These are phyloP conservation scores for Calephelis perditalis DNA, from an alignment of 2,888 invertebrate species.

Conservation along the genomic window DNA sequence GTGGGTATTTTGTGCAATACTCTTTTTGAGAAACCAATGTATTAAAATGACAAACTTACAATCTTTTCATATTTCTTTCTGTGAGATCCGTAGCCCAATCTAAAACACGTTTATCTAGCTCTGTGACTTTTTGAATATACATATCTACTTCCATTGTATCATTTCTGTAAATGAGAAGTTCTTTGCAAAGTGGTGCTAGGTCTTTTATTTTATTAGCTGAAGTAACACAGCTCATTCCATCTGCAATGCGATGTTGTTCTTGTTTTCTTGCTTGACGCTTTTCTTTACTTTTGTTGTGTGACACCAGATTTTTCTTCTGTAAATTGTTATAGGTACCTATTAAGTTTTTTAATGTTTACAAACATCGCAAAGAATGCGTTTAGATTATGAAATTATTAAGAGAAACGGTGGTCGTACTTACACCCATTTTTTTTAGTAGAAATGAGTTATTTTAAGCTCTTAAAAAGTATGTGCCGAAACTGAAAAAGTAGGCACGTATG, in stretches of 20 bases:
- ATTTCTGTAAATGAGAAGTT: slow-evolving; percentile 79
- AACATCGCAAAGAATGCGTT: no score
- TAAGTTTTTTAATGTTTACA: background rate
- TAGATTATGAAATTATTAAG: no score
- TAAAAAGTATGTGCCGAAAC: no score
- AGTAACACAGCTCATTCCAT: slow-evolving; percentile 78
- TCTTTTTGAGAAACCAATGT: background rate
- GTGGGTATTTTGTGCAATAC: no score
- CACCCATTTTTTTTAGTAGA: slow-evolving; percentile 38
- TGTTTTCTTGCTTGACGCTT: slow-evolving; percentile 79
- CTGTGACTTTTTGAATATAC: slow-evolving; percentile 75
- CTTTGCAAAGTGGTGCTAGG: slow-evolving; percentile 78
- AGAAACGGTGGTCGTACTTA: slow-evolving; percentile 30
- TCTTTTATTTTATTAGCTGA: slow-evolving; percentile 79
- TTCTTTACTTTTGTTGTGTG: slow-evolving; percentile 77
- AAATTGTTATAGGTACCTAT: slow-evolving; percentile 29
- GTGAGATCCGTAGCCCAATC: slow-evolving; percentile 87
- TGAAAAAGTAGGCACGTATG: no score
- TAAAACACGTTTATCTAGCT: slow-evolving; percentile 75
- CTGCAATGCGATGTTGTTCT: slow-evolving; percentile 78
- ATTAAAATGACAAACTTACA: slow-evolving; percentile 69
- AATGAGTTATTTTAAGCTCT: background rate
- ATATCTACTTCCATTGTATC: slow-evolving; percentile 79
- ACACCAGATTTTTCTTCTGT: slow-evolving; percentile 68
- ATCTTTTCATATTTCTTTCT: slow-evolving; percentile 86